Evolutionary conservation across 2,797 vertebrate genomes (phyloP).

Genomic region (Setipinna tenuifilis): DNA sequence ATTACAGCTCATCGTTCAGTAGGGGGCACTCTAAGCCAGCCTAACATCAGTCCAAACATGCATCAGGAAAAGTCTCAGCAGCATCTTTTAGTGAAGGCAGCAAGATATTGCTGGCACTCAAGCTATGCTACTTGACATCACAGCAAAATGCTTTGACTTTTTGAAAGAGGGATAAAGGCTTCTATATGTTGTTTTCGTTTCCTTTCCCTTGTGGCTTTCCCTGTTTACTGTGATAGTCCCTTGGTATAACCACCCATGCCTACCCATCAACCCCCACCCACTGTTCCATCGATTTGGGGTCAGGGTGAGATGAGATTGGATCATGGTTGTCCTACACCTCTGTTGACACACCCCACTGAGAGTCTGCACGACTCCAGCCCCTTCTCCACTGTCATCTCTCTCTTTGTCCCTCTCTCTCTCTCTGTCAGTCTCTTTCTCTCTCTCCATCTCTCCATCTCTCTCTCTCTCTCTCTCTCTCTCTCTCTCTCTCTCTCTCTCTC

Average conservation of each 20-base stretch:
- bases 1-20: neutral
- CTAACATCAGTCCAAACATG: neutral
- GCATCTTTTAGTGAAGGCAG: neutral
- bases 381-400: neutral
- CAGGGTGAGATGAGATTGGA: neutral
- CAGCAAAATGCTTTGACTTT: neutral
- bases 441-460: conserved; percentile 34
- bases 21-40: neutral
- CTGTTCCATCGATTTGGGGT: neutral
- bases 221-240: conserved; percentile 67
- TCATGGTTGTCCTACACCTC: neutral
- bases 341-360: neutral
- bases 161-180: too few species aligned
- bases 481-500: conserved; percentile 70
- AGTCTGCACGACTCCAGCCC: neutral
- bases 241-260: conserved; percentile 46
- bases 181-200: neutral
- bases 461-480: conserved; percentile 50
- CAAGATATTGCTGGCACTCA: neutral
- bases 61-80: neutral
- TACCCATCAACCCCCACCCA: conserved; percentile 35
- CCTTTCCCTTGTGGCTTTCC: neutral
- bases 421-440: conserved; percentile 6
- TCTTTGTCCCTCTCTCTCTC: neutral
- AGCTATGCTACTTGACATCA: neutral